phyloP scores from a whole-genome alignment of 2,888 invertebrate species.

The Tiphia femorata region DNA sequence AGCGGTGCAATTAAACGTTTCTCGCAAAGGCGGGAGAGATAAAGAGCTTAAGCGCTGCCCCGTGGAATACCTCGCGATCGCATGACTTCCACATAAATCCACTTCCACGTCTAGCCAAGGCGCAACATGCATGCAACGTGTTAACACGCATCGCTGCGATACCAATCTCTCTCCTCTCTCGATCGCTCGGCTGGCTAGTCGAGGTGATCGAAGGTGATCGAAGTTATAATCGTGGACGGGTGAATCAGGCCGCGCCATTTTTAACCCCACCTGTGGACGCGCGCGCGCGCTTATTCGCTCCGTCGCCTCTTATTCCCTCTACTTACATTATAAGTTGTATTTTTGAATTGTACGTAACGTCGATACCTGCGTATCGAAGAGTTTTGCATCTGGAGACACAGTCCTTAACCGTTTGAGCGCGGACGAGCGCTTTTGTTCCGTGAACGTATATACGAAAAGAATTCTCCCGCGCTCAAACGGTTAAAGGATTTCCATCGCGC shows the following conservation, averaged over 20 bases:
- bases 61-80: slow-evolving; percentile 48
- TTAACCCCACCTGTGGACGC: not conserved
- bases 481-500: not conserved
- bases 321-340: too few species aligned
- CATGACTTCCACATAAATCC: slow-evolving; percentile 55
- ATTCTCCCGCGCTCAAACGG: not conserved
- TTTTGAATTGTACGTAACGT: too few species aligned
- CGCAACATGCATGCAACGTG: slow-evolving; percentile 50
- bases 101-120: slow-evolving; percentile 45
- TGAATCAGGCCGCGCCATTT: not conserved
- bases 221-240: slow-evolving; percentile 20
- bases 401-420: too few species aligned
- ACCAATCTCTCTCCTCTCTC: slow-evolving; percentile 55
- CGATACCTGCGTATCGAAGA: too few species aligned
- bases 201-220: slow-evolving; percentile 30
- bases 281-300: not conserved
- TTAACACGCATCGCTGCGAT: slow-evolving; percentile 58
- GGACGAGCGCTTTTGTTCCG: too few species aligned
- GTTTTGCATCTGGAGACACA: too few species aligned
- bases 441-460: too few species aligned
- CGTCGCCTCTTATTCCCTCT: not conserved
- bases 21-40: not conserved
- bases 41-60: slow-evolving; percentile 7
- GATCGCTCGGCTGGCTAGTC: slow-evolving; percentile 23
- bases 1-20: not conserved